phyloP scores from a whole-genome alignment of 2,888 invertebrate genomes.

The Coleophora deauratella region DNA sequence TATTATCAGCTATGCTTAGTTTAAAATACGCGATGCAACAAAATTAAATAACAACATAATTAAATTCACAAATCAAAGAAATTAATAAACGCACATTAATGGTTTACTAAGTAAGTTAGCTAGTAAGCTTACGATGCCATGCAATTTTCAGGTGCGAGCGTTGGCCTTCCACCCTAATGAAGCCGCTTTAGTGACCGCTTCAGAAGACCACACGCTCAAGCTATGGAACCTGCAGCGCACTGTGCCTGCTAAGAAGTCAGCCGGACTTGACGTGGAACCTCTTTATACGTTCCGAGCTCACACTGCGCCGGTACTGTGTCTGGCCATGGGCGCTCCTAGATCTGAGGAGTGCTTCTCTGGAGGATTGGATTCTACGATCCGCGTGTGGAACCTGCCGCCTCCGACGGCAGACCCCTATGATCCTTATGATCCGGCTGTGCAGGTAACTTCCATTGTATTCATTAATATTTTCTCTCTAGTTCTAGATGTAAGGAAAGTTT shows the following conservation, averaged over 20 bases:
- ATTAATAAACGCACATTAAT: no score
- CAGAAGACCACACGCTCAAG: conserved; percentile 99
- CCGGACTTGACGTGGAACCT: conserved; percentile 97
- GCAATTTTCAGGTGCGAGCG: conserved; percentile 78
- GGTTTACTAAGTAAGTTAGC: no score
- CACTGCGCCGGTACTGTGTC: conserved; percentile 93
- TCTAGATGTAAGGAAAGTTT: no score
- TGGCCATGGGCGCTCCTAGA: conserved; percentile 94
- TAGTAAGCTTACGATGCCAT: no score
- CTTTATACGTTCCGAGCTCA: conserved; percentile 99
- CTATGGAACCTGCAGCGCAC: conserved; percentile 99
- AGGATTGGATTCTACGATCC: conserved; percentile 93
- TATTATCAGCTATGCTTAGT: no score
- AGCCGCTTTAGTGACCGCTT: conserved; percentile 96
- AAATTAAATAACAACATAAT: no score
- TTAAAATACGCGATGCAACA: no score
- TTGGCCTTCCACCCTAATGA: conserved; percentile 96
- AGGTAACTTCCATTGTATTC: no score
- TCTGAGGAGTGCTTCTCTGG: conserved; percentile 98
- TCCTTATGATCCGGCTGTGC: conserved; percentile 93
- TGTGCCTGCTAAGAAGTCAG: conserved; percentile 96
- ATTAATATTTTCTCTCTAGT: neutral
- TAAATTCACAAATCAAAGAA: no score
- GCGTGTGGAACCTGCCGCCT: conserved; percentile 97
- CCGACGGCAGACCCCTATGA: conserved; percentile 98